Evolutionary conservation across 2,888 invertebrate species (phyloP), one percentile per base, ranked within the genome.

Genomic region (Fissipunctia ypsillon): DNA sequence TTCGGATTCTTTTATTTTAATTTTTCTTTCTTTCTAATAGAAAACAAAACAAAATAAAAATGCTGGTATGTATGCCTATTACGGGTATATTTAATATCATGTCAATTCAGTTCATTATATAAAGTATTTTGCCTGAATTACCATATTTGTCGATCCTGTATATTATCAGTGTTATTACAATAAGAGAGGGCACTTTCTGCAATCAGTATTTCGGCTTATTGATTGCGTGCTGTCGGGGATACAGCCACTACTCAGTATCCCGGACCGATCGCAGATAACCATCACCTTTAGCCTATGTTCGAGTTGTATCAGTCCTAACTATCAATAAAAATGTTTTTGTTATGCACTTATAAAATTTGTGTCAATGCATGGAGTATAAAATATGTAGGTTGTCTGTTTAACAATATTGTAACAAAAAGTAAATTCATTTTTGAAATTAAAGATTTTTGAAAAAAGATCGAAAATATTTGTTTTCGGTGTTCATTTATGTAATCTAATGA

Each of bases 131-230:
- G 45, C 3, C 54, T 7, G 54, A 3, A 7, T 54, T 28, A 54
- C 25, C 25, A 25, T 52, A 14, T 54, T 28, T 25, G 7, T 14
- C 28, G 43, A 66, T 10, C 19, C 75, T 75, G 77, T 76, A 71
- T 73, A 72, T 85, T 88, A 87, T 87, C 84, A 80, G 68, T 78
- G 75, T 77, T 80, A 78, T 83, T 74, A 72, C 69, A 84, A 80
- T 80, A 86, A 75, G 77, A 75, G 77, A 80, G 80, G 77, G 69
- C 82, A 84, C 80, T 83, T 69, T 73, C 31, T 80, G 77, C 70
- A 81, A 77, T 85, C 80, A 87, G 88, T 88, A 88, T 88, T 88
- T 87, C 81, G 80, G 87, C 69, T 69, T 86, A 89, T 87, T 86
- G 90, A 89, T 90, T 86, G 70, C 64, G 72, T 59, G 81, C 80